Conservation (phyloP, 2,888 invertebrate species). For the Folsomia manolachei region DNA sequence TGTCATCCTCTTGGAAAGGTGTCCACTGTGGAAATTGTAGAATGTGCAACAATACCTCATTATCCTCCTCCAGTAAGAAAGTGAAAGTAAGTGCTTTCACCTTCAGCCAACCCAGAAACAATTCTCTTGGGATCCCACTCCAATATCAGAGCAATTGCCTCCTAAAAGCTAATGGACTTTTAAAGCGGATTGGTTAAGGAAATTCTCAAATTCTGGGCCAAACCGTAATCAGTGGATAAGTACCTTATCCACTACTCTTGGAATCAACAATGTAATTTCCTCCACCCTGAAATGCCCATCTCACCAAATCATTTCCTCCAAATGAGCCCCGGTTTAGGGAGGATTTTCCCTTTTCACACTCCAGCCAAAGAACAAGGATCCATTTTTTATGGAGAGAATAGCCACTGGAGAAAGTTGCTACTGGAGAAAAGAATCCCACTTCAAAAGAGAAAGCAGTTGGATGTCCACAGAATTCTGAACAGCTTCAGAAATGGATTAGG, state of each 20-base stretch:
- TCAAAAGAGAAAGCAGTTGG: background rate
- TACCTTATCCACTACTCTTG: no score
- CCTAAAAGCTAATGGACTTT: background rate
- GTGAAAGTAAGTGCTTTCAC: no score
- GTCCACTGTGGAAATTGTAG: no score
- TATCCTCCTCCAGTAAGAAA: no score
- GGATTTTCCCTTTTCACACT: background rate
- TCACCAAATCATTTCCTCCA: background rate
- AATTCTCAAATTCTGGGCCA: no score
- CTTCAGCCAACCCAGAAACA: no score
- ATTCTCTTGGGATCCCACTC: no score
- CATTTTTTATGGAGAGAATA: background rate
- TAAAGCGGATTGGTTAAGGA: background rate
- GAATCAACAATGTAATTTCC: background rate
- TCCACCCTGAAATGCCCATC: no score
- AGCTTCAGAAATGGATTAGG: background rate
- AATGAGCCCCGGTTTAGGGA: background rate
- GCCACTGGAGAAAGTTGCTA: background rate
- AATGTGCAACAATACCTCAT: no score
- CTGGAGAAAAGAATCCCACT: no score
- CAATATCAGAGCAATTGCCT: background rate
- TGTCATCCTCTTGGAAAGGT: no score
- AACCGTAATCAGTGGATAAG: no score
- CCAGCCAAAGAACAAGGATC: background rate
- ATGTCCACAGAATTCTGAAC: background rate